A percentile compares a stretch with the other conserved stretches of the same genome.
These are phyloP conservation scores for Mactra quadrangularis DNA, from an alignment of 1,140 invertebrate species.

Conservation along the genomic window DNA sequence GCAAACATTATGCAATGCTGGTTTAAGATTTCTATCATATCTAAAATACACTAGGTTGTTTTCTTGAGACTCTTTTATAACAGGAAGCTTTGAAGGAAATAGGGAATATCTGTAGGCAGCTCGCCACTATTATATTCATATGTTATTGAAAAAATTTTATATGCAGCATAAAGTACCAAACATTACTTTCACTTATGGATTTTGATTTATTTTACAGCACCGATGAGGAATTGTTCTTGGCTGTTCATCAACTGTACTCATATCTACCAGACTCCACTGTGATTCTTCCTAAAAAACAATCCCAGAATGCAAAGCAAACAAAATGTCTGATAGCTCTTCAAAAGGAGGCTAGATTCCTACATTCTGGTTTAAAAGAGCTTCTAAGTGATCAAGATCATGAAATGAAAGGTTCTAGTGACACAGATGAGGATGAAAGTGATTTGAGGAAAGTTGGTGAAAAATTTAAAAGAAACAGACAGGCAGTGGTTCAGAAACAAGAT, in stretches of 20 bases:
- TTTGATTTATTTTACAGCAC: neutral
- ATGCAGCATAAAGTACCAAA: too few species aligned
- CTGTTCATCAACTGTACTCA: constrained; percentile 4
- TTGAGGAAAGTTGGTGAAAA: constrained; percentile 30
- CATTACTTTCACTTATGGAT: too few species aligned
- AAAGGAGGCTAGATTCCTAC: constrained; percentile 20
- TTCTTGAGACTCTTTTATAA: too few species aligned
- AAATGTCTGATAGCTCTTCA: constrained; percentile 29
- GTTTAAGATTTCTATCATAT: too few species aligned
- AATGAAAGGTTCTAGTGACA: constrained; percentile 7
- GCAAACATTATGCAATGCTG: too few species aligned
- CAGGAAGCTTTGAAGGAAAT: too few species aligned
- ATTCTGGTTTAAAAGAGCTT: constrained; percentile 9
- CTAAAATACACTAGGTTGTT: too few species aligned
- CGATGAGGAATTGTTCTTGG: constrained; percentile 5
- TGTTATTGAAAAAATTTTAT: too few species aligned
- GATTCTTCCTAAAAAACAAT: constrained; percentile 15
- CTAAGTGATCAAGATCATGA: constrained; percentile 1
- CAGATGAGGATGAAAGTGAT: constrained; percentile 14
- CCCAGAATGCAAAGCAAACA: neutral
- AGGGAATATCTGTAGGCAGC: too few species aligned
- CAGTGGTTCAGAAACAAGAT: neutral
- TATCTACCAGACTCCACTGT: constrained; percentile 14
- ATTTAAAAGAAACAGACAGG: constrained; percentile 10
- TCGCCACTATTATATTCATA: too few species aligned